Percentiles rank a stretch among this genome's conserved stretches.
phyloP scores from a whole-genome alignment of 2,888 invertebrate genomes.

The Agonopterix subpropinquella region DNA sequence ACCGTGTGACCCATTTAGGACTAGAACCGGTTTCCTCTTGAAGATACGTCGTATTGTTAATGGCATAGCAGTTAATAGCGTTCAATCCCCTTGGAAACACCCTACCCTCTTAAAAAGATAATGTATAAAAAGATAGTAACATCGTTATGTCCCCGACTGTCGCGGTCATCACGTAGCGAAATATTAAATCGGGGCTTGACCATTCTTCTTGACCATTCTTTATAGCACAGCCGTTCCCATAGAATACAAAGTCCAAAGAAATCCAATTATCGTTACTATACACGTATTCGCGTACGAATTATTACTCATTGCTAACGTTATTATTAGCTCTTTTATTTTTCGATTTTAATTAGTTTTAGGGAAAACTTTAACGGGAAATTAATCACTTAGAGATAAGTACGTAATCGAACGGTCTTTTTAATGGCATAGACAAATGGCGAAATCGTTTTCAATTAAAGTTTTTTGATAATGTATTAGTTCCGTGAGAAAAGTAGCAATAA shows the following conservation, averaged over 20 bases:
- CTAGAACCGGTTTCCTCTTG: conserved; percentile 71
- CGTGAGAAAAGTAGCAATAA: conserved; percentile 75
- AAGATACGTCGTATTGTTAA: conserved; percentile 65
- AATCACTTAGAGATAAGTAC: conserved; percentile 31
- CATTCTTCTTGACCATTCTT: conserved; percentile 62
- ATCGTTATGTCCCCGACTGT: conserved; percentile 53
- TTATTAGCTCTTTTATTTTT: conserved; percentile 26
- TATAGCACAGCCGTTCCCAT: conserved; percentile 47
- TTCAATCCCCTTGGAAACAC: conserved; percentile 62
- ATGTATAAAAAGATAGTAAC: conserved; percentile 66
- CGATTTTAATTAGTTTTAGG: conserved; percentile 33
- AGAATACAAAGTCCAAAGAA: conserved; percentile 43
- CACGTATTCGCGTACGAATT: conserved; percentile 30
- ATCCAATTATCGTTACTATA: conserved; percentile 34
- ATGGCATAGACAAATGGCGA: conserved; percentile 61
- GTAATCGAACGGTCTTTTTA: conserved; percentile 47
- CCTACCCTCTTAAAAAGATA: conserved; percentile 64
- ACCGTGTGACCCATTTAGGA: conserved; percentile 75
- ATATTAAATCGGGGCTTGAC: conserved; percentile 60
- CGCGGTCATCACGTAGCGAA: conserved; percentile 55
- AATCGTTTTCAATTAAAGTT: conserved; percentile 66
- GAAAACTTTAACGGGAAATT: conserved; percentile 36
- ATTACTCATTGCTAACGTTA: conserved; percentile 29
- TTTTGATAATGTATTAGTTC: conserved; percentile 70
- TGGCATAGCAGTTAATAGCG: conserved; percentile 65